A percentile compares a stretch with the other conserved stretches of the same genome.
phyloP scores from a whole-genome alignment of 2,888 invertebrate species.

The Aphelenchoides bicaudatus region DNA sequence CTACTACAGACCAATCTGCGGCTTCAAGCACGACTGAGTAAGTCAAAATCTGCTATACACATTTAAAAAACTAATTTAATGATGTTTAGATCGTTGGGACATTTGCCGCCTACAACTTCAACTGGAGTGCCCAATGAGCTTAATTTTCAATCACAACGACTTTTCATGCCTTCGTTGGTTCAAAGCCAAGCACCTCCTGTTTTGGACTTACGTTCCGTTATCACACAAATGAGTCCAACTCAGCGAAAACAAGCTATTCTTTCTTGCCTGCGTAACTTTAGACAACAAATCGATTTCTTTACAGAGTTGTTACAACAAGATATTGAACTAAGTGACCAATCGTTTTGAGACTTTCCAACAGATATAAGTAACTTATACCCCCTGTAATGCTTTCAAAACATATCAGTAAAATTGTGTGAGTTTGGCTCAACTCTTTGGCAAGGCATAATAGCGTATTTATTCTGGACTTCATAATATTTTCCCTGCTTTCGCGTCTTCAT shows the following conservation, averaged over 20 bases:
- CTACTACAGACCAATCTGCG: slow-evolving; percentile 1
- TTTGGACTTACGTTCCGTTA: slow-evolving; percentile 7
- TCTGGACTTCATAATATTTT: no score
- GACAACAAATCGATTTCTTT: slow-evolving; percentile 19
- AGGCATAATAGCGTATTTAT: no score
- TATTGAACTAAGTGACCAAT: background rate
- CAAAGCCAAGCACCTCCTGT: background rate
- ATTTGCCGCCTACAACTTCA: no score
- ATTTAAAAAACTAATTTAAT: no score
- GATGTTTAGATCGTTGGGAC: no score
- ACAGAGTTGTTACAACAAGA: slow-evolving; percentile 15
- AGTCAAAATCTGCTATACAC: background rate
- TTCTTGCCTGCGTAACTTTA: slow-evolving; percentile 4
- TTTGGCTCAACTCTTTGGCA: no score
- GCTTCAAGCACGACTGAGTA: no score
- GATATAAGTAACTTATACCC: no score
- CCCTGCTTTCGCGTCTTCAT: no score
- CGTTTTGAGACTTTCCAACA: background rate
- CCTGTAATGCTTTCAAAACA: no score
- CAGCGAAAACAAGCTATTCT: slow-evolving; percentile 15
- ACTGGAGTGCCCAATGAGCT: no score
- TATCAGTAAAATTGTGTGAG: no score
- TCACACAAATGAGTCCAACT: slow-evolving; percentile 13
- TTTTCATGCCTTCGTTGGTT: background rate
- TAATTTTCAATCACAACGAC: background rate